Evolutionary conservation across 2,888 invertebrate genomes (phyloP).

Genomic region (Coremacera marginata): DNA sequence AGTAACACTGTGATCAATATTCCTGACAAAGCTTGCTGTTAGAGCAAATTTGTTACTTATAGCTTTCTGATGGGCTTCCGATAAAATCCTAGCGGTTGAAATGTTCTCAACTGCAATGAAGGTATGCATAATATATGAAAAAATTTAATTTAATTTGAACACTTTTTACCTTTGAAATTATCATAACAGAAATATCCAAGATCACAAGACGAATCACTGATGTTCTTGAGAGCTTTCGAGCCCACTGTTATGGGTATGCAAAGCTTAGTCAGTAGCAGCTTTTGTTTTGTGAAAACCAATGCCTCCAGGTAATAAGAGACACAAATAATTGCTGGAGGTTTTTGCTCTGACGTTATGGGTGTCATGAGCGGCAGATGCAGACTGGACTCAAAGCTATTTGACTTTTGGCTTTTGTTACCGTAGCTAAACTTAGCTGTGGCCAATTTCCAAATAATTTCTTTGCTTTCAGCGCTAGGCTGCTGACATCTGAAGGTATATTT

Average conservation of each 20-base stretch:
- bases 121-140: too few relatives aligned
- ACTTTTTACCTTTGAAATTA: not conserved
- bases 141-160: too few relatives aligned
- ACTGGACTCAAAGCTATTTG: conserved; percentile 11
- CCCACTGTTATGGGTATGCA: conserved; percentile 56
- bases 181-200: conserved; percentile 17
- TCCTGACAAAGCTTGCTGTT: too few relatives aligned
- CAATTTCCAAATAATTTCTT: conserved; percentile 46
- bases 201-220: conserved; percentile 10
- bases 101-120: too few relatives aligned
- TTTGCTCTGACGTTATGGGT: conserved; percentile 41
- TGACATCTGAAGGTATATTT: conserved; percentile 45
- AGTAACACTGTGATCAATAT: too few relatives aligned
- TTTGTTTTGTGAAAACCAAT: not conserved
- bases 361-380: conserved; percentile 52
- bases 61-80: too few relatives aligned
- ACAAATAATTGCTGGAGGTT: conserved; percentile 23
- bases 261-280: conserved; percentile 5
- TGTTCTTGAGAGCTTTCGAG: conserved; percentile 43
- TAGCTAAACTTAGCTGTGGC: conserved; percentile 28
- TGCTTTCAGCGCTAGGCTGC: conserved; percentile 45
- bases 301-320: conserved; percentile 38
- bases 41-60: too few relatives aligned
- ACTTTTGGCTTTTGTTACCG: not conserved
- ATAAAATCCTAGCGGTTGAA: too few relatives aligned